Evolutionary conservation across 2,797 vertebrate genomes (phyloP), one percentile per base, ranked within the genome.

Genomic region (Hafferia zeledoni): DNA sequence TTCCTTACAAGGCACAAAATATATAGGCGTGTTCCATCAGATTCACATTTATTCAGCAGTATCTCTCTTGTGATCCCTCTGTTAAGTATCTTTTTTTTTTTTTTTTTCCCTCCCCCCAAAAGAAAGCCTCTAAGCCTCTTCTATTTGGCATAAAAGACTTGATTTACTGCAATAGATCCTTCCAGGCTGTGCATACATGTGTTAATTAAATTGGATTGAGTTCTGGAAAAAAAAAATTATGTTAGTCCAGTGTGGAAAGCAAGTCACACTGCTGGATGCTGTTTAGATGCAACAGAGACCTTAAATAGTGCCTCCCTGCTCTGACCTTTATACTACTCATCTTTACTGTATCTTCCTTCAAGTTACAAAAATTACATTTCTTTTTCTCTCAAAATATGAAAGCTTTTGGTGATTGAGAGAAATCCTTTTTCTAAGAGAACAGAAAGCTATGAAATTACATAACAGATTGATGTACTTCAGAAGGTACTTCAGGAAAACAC

Each of bases 1-100:
- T 78, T 82, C 72, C 35, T 77, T 64, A 75, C 70, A 96, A 96
- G 93, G 95, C 92, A 97, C 93, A 91, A 49, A 90, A 90, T 47
- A 87, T 5, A 67, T 3, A 57, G 44, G 22, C 50, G 12, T 43
- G 19, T 86, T 93, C 49, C 46, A 44, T 9, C 37, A 46, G 31
- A 88, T 71, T 75, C 53, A 52, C 71, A 50, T 47, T 72, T 89
- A 69, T 65, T 77, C 52, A 57, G 33, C 37, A 75, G 41, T 75
- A 35, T 61, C 20, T 92, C 10, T 67, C 60, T 74, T 74, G 37
- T 23, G 41, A 81, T 53, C 35, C 24, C 13, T 87, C 68, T 81
- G 28, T 63, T 75, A 78, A 64, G 25, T 63, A 83, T 64, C 72
- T 30, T 47, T 24, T 25, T 50, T 10, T 22, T 30, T 13, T 13